phyloP scores from a whole-genome alignment of 2,797 vertebrate genomes.

The Enteromius mattozi region DNA sequence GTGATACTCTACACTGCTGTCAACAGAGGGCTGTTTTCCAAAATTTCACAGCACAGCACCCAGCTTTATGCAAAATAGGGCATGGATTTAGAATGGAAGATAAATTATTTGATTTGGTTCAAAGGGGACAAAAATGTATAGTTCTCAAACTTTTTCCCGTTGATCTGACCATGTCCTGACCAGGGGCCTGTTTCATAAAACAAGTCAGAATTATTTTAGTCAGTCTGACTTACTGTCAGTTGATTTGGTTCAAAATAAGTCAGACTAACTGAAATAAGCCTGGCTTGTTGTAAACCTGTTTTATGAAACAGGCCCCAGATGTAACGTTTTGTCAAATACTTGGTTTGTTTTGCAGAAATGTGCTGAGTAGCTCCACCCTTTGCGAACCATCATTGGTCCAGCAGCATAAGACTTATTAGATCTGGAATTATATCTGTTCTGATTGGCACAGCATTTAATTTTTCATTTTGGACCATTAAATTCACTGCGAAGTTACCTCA shows the following conservation, averaged over 20 bases:
- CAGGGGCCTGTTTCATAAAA: background rate
- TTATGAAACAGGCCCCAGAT: background rate
- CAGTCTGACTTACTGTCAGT: no score
- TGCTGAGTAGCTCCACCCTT: background rate
- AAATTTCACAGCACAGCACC: background rate
- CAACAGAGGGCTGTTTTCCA: background rate
- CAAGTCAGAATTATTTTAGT: no score
- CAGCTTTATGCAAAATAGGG: background rate
- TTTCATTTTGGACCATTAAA: background rate
- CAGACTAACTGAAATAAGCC: no score
- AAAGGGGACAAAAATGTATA: background rate
- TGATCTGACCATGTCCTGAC: background rate
- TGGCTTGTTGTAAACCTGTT: no score
- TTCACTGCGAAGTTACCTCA: background rate
- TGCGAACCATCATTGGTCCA: background rate
- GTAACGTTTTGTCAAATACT: background rate
- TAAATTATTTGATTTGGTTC: background rate
- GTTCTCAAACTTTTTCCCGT: background rate
- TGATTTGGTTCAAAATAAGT: no score
- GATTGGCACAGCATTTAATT: background rate
- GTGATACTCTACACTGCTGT: slow-evolving; percentile 17
- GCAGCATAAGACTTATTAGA: background rate
- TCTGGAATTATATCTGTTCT: background rate
- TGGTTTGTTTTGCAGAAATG: background rate
- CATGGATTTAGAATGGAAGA: background rate